phyloP scores from a whole-genome alignment of 2,888 invertebrate genomes.

The Hirtodrosophila trivittata region DNA sequence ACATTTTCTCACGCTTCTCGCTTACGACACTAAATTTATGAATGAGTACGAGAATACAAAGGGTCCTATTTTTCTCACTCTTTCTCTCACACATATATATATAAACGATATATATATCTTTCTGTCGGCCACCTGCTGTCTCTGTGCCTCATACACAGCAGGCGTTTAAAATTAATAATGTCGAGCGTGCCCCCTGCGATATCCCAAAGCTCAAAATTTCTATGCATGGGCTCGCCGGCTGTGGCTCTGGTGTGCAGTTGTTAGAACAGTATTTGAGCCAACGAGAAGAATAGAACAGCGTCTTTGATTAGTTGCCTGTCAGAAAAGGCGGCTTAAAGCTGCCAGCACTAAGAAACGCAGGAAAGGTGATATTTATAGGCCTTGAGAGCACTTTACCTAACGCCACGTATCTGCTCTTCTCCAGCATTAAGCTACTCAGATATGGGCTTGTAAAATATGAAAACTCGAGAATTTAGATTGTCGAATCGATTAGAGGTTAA shows the following conservation, averaged over 20 bases:
- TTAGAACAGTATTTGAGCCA: constrained; percentile 6
- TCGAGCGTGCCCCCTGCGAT: constrained; percentile 44
- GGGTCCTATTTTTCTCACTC: constrained; percentile 14
- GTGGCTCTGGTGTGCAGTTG: constrained; percentile 21
- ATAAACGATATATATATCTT: neutral
- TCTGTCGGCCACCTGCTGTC: constrained; percentile 63
- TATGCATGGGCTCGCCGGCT: constrained; percentile 27
- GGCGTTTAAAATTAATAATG: constrained; percentile 76
- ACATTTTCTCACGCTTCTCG: constrained; percentile 70
- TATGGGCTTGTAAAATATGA: too few species aligned
- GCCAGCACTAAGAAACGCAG: neutral
- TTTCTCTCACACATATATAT: neutral
- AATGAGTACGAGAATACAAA: constrained; percentile 56
- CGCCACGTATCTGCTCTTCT: too few species aligned
- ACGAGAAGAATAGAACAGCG: neutral
- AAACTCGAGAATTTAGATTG: too few species aligned
- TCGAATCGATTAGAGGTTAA: too few species aligned
- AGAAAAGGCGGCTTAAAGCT: constrained; percentile 10
- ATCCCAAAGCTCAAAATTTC: constrained; percentile 45
- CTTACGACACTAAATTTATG: constrained; percentile 75
- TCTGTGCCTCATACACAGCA: constrained; percentile 55
- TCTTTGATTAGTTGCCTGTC: constrained; percentile 52
- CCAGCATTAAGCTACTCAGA: too few species aligned
- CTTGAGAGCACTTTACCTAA: too few species aligned
- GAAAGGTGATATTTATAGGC: neutral